These are phyloP conservation scores for Archivesica marissinica DNA, from an alignment of 1,140 invertebrate genomes.

Conservation along the genomic window DNA sequence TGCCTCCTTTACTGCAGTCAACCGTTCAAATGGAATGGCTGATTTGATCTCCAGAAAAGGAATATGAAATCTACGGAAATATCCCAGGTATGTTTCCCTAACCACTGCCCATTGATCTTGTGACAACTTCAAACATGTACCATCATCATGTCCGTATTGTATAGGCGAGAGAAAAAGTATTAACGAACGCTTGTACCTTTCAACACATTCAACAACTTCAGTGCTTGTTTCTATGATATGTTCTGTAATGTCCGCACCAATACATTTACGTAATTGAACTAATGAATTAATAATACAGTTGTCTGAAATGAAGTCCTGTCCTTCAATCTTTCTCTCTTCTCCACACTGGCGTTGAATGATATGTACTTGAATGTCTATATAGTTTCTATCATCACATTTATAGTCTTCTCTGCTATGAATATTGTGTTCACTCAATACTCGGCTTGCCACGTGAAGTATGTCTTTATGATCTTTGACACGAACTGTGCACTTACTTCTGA, in stretches of 20 bases:
- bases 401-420: slow-evolving; percentile 15
- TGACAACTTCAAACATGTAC: slow-evolving; percentile 14
- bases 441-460: neutral
- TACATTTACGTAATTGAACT: slow-evolving; percentile 18
- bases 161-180: slow-evolving; percentile 9
- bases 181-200: slow-evolving; percentile 23
- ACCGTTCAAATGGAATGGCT: neutral
- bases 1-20: neutral
- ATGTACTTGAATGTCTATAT: slow-evolving; percentile 3
- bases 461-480: neutral
- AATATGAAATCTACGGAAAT: neutral
- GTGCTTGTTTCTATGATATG: neutral
- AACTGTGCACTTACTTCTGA: neutral
- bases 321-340: neutral
- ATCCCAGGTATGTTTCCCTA: neutral
- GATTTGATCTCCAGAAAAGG: slow-evolving; percentile 17
- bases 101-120: slow-evolving; percentile 1
- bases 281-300: slow-evolving; percentile 24
- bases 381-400: neutral
- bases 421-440: neutral
- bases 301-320: slow-evolving; percentile 10
- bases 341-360: slow-evolving; percentile 4
- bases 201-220: slow-evolving; percentile 1
- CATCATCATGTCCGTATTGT: neutral
- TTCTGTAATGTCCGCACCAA: neutral